Evolutionary conservation across 2,113 vertebrate genomes (phyloP).

Genomic region (Pandion haliaetus): DNA sequence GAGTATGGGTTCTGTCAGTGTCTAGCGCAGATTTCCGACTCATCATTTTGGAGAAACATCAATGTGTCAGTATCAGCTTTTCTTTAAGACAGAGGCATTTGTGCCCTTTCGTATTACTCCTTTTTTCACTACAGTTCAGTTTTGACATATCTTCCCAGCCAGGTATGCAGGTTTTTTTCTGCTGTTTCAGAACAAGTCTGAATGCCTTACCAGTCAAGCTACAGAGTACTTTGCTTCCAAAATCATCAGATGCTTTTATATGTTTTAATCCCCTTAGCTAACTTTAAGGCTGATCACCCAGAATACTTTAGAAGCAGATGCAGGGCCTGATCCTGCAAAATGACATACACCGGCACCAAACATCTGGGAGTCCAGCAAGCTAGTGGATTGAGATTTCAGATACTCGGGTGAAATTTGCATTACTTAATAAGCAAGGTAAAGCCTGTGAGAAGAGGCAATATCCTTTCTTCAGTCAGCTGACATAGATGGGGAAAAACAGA

Average conservation of each 20-base stretch:
- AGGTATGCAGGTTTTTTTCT: neutral
- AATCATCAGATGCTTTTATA: neutral
- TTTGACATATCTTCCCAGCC: neutral
- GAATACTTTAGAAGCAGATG: neutral
- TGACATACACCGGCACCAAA: neutral
- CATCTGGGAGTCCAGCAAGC: neutral
- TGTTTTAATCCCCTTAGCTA: neutral
- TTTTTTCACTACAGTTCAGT: neutral
- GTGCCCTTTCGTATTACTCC: constrained; percentile 14
- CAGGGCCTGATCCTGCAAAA: neutral
- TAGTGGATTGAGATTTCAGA: neutral
- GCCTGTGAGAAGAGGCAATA: neutral
- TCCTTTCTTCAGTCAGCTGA: neutral
- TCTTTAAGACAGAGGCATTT: constrained; percentile 26
- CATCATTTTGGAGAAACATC: constrained; percentile 25
- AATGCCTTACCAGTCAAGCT: neutral
- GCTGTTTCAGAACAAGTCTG: neutral
- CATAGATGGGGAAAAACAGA: neutral
- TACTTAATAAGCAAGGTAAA: neutral
- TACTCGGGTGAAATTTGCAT: neutral
- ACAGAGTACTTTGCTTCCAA: neutral
- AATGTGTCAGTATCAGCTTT: neutral
- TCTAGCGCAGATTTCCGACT: neutral
- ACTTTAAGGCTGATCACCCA: neutral
- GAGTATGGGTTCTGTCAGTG: neutral